These are phyloP conservation scores for Apamea epomidion DNA, from an alignment of 2,888 invertebrate species.

Conservation along the genomic window DNA sequence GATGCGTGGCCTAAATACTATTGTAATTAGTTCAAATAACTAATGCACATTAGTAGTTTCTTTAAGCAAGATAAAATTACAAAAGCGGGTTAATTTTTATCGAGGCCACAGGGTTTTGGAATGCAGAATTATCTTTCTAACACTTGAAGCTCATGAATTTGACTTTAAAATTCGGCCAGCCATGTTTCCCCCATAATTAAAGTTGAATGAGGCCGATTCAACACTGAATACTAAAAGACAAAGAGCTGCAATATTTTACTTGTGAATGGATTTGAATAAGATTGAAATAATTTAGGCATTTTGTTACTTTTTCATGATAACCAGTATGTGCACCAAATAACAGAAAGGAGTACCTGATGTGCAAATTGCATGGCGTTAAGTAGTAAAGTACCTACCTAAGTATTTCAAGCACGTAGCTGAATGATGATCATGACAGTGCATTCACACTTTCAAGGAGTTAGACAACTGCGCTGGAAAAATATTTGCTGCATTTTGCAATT, in stretches of 20 bases:
- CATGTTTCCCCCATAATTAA: constrained; percentile 50
- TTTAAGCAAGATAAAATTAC: constrained; percentile 25
- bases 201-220: constrained; percentile 33
- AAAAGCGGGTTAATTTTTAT: constrained; percentile 42
- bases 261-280: constrained; percentile 48
- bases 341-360: background rate
- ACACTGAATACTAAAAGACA: constrained; percentile 46
- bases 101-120: constrained; percentile 37
- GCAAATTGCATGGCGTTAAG: constrained; percentile 1
- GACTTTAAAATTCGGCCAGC: constrained; percentile 28
- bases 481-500: background rate
- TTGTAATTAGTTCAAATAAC: constrained; percentile 40
- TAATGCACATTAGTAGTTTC: constrained; percentile 30
- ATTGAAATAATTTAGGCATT: constrained; percentile 40
- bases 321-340: constrained; percentile 24
- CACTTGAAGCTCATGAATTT: constrained; percentile 3
- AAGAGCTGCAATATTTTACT: constrained; percentile 18
- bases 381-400: background rate
- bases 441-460: constrained; percentile 20
- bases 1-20: constrained; percentile 10
- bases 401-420: constrained; percentile 7
- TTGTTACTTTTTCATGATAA: constrained; percentile 54
- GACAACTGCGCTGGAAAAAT: background rate
- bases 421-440: constrained; percentile 3
- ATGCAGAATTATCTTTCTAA: constrained; percentile 38